Evolutionary conservation across 2,797 vertebrate species (phyloP), one percentile per base, ranked within the genome.

Genomic region (Yasuhikotakia modesta): DNA sequence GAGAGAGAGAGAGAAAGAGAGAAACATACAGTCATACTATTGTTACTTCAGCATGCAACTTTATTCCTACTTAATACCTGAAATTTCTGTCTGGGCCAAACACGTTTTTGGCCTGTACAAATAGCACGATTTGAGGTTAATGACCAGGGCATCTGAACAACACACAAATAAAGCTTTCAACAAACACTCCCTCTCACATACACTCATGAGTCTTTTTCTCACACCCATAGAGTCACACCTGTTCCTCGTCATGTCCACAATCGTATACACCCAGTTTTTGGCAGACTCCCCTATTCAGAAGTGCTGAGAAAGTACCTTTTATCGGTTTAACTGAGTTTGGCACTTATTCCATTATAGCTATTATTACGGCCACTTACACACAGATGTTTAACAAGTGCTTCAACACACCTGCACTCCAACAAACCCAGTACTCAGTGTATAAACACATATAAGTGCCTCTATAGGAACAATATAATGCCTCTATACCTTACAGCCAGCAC

Each of bases 101-200:
- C 22, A 52, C 27, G 43, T 43, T 43, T 64, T 74, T 75, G n/a
- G 35, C 63, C 21, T 35, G 30, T 63, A 63, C 70, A 80, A 67
- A 21, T 21, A 14, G n/a, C 32, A 73, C 13, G 19, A 24, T 65
- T 1, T 61, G 48, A 32, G 14, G 65, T 69, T 80, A 61, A 75
- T 80, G 17, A 43, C 55, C 21, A 22, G 17, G 60, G 73, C 73
- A 76, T 76, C 79, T 80, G 79, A 76, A 65, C 24, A 58, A 61
- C 63, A 68, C 64, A 60, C 53, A 73, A 65, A 73, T n/a, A 60
- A 5, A 24, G 53, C 45, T 77, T 77, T 19, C 43, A 50, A 60
- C 24, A 48, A 60, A 76, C 4, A n/a, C 35, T 11, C 13, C 30
- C 10, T 10, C 32, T 75, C 63, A 55, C 63, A 39, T 22, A 58